Evolutionary conservation across 2,888 invertebrate species (phyloP).

Genomic region (Megamerina dolium): DNA sequence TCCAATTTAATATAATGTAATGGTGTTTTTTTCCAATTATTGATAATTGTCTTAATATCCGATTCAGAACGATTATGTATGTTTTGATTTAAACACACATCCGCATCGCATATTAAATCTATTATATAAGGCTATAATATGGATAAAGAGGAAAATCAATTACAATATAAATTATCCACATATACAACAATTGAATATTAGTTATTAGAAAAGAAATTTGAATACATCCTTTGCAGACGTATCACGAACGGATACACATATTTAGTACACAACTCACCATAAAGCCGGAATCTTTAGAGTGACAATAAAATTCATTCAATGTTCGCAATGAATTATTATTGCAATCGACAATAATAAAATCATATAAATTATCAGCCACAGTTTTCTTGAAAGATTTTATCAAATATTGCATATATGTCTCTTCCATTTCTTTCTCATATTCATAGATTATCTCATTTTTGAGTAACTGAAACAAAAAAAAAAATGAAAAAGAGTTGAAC

Average conservation of each 20-base stretch:
- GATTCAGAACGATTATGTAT: slow-evolving; percentile 72
- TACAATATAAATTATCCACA: neutral
- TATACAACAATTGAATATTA: too few species aligned
- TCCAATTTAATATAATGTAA: slow-evolving; percentile 75
- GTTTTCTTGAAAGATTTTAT: slow-evolving; percentile 87
- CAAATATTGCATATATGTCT: slow-evolving; percentile 72
- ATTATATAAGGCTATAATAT: slow-evolving; percentile 75
- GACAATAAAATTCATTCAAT: slow-evolving; percentile 84
- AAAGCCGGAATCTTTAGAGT: slow-evolving; percentile 58
- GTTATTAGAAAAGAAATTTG: too few species aligned
- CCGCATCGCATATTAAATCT: slow-evolving; percentile 76
- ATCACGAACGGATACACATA: too few species aligned
- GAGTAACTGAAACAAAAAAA: slow-evolving; percentile 42
- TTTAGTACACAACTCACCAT: slow-evolving; percentile 33
- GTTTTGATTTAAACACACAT: slow-evolving; percentile 74
- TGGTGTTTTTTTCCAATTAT: slow-evolving; percentile 74
- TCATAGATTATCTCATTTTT: slow-evolving; percentile 59
- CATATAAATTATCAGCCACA: slow-evolving; percentile 82
- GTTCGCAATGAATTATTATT: slow-evolving; percentile 75
- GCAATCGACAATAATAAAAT: slow-evolving; percentile 89
- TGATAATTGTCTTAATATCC: slow-evolving; percentile 69
- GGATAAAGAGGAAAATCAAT: slow-evolving; percentile 1
- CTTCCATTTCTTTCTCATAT: slow-evolving; percentile 79
- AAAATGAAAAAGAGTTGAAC: too few species aligned
- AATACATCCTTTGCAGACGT: too few species aligned